These are phyloP conservation scores for Aporrectodea caliginosa DNA, from an alignment of 1,140 invertebrate species.

Conservation along the genomic window DNA sequence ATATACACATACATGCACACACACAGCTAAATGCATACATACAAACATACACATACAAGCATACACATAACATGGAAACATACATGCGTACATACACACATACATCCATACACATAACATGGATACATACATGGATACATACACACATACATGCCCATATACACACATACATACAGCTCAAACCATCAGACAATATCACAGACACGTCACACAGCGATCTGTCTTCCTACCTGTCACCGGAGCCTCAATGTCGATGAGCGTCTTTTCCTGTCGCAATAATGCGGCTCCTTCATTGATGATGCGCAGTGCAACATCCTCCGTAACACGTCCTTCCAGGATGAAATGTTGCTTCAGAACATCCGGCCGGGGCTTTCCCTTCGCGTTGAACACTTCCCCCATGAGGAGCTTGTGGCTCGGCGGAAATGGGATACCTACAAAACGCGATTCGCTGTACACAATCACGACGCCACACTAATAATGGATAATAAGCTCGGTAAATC, in stretches of 20 bases:
- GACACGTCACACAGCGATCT: neutral
- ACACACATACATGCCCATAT: no score
- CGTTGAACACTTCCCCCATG: slow-evolving; percentile 92
- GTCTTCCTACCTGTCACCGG: slow-evolving; percentile 28
- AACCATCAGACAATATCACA: no score
- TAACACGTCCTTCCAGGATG: slow-evolving; percentile 28
- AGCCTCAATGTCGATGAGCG: slow-evolving; percentile 30
- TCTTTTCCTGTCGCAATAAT: slow-evolving; percentile 28
- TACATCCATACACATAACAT: no score
- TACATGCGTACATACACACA: no score
- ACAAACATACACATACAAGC: no score
- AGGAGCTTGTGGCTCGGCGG: slow-evolving; percentile 95
- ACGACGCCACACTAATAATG: no score
- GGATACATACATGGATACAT: neutral
- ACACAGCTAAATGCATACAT: no score
- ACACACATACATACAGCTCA: no score
- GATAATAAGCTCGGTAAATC: no score
- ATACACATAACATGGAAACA: no score
- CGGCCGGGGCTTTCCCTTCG: slow-evolving; percentile 51
- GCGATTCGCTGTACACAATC: no score
- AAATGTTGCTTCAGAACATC: slow-evolving; percentile 33
- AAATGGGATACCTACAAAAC: slow-evolving; percentile 93
- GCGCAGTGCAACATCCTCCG: slow-evolving; percentile 25
- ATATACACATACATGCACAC: neutral
- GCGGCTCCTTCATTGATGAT: slow-evolving; percentile 32